Conservation (phyloP, 2,888 invertebrate genomes). For the Gasteruption jaculator region DNA sequence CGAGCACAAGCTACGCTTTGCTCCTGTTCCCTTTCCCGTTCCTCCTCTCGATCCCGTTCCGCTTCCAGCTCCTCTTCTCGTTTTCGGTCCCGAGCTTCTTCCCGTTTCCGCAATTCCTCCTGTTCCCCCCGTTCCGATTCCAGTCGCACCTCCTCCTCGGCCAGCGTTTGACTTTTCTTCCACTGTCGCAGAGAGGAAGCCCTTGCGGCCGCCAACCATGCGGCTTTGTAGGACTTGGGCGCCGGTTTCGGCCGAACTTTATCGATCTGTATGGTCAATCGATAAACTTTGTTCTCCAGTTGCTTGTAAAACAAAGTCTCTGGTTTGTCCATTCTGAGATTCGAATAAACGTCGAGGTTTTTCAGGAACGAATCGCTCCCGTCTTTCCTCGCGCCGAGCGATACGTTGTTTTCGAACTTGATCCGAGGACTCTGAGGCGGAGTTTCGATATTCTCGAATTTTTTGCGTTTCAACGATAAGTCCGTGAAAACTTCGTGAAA, state of each 20-base stretch:
- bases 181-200: too few species aligned
- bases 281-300: conserved; percentile 27
- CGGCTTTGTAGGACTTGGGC: conserved; percentile 31
- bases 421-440: too few species aligned
- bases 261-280: conserved; percentile 40
- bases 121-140: neutral
- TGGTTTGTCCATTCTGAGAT: neutral
- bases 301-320: too few species aligned
- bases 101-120: too few species aligned
- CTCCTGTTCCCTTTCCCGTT: neutral
- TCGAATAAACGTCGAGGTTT: neutral
- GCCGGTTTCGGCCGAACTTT: conserved; percentile 36
- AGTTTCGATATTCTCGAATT: neutral
- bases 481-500: too few species aligned
- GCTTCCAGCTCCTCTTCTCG: neutral
- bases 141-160: conserved; percentile 1
- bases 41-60: neutral
- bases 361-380: neutral
- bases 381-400: neutral
- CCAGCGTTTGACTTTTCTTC: conserved; percentile 17
- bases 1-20: conserved; percentile 15
- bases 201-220: too few species aligned
- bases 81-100: conserved; percentile 12
- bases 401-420: too few species aligned
- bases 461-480: too few species aligned